Conservation (phyloP, 64 coral and sea anemone species). For the Porites lutea region DNA sequence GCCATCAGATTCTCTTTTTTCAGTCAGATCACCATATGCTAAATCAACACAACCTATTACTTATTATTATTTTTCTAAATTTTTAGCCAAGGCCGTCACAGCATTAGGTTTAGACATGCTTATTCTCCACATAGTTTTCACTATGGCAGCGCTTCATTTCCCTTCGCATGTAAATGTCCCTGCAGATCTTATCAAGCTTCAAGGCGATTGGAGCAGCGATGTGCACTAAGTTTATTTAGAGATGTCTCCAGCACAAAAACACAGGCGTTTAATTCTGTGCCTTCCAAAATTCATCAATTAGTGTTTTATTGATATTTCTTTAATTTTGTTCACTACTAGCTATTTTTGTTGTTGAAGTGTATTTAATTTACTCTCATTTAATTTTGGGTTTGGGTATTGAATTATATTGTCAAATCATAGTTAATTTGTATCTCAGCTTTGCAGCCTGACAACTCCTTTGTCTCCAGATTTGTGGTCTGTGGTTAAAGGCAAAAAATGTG, state of each 20-base stretch:
- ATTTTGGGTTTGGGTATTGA: not conserved
- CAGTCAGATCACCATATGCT: not conserved
- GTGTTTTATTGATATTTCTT: too few species aligned
- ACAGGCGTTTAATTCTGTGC: not conserved
- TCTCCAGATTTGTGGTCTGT: not conserved
- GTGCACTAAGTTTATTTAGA: too few species aligned
- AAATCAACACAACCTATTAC: not conserved
- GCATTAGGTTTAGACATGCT: not conserved
- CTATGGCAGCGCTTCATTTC: not conserved
- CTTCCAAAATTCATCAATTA: too few species aligned
- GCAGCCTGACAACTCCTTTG: not conserved
- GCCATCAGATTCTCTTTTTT: not conserved
- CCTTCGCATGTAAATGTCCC: slow-evolving; percentile 5
- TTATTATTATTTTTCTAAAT: not conserved
- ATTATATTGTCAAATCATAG: not conserved
- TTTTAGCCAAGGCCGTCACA: not conserved
- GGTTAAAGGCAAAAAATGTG: too few species aligned
- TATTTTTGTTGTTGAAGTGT: not conserved
- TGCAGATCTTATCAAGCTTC: not conserved
- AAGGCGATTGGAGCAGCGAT: too few species aligned
- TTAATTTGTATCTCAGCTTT: not conserved
- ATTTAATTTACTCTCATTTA: not conserved
- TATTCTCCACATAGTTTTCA: not conserved
- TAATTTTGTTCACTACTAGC: too few species aligned
- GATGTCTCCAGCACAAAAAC: not conserved